Conservation (phyloP, 1,140 invertebrate species). For the Drosophila repletoides region DNA sequence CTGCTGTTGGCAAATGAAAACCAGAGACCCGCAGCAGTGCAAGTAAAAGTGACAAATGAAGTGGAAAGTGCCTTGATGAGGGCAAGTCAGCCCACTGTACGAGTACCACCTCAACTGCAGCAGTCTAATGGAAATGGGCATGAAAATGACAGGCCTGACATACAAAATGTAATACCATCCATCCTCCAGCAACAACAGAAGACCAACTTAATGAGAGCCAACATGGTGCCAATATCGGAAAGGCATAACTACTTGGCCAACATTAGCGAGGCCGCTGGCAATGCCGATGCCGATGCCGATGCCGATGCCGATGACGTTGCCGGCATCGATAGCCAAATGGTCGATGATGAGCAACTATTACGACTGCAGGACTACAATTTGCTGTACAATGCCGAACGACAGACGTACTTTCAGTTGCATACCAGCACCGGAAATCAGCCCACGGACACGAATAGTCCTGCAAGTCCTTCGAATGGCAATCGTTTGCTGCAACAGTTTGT, state of each 20-base stretch:
- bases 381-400: constrained; percentile 74
- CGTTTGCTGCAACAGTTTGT: constrained; percentile 60
- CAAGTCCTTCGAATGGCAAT: constrained; percentile 11
- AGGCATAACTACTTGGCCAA: constrained; percentile 32
- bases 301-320: too few species aligned
- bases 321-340: constrained; percentile 27
- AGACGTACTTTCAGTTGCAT: constrained; percentile 75
- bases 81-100: too few species aligned
- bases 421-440: constrained; percentile 12
- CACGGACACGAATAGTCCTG: constrained; percentile 4
- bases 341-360: constrained; percentile 58
- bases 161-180: constrained; percentile 49
- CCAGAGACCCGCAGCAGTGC: constrained; percentile 62
- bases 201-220: constrained; percentile 32
- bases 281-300: too few species aligned
- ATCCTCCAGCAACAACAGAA: not conserved
- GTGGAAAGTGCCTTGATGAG: constrained; percentile 66
- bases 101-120: too few species aligned
- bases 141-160: constrained; percentile 43
- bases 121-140: constrained; percentile 30
- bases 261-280: not conserved
- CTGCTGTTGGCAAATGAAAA: constrained; percentile 10
- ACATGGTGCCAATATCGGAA: constrained; percentile 56
- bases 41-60: constrained; percentile 81
- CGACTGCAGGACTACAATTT: constrained; percentile 76